Conservation (phyloP, 2,888 invertebrate species). For the Macroteleia sp. region DNA sequence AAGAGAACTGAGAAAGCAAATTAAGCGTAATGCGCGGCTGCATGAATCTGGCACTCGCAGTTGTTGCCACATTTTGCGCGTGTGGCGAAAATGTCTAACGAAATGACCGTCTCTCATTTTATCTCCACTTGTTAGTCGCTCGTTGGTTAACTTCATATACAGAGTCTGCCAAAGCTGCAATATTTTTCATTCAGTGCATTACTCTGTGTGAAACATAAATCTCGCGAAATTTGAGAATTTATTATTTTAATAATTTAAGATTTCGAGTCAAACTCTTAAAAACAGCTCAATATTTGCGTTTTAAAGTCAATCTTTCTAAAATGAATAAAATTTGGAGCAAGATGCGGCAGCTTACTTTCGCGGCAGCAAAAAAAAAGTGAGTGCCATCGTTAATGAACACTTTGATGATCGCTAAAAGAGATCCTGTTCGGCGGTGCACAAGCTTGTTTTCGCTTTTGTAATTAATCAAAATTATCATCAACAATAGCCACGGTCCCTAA, state of each 20-base stretch:
- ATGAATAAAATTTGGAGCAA: conserved; percentile 26
- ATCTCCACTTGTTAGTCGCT: conserved; percentile 57
- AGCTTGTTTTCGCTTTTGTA: conserved; percentile 75
- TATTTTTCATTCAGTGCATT: conserved; percentile 41
- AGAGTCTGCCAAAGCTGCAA: conserved; percentile 28
- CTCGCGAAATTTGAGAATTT: conserved; percentile 4
- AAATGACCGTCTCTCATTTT: conserved; percentile 60
- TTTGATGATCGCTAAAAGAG: conserved; percentile 52
- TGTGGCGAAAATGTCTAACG: conserved; percentile 55
- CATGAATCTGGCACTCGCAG: conserved; percentile 41
- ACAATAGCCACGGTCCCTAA: conserved; percentile 74
- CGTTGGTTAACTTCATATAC: conserved; percentile 36
- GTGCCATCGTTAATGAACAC: conserved; percentile 57
- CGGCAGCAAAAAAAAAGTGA: conserved; percentile 26
- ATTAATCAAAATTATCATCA: conserved; percentile 83
- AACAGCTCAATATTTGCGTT: too few species aligned
- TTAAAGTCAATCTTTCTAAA: too few species aligned
- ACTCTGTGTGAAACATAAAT: conserved; percentile 29
- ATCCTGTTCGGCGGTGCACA: conserved; percentile 61
- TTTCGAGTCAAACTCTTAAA: too few species aligned
- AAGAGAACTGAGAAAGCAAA: conserved; percentile 53
- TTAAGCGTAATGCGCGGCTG: conserved; percentile 53
- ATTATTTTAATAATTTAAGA: conserved; percentile 1
- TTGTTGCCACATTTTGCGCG: conserved; percentile 52
- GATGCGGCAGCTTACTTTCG: conserved; percentile 29